These are phyloP conservation scores for Eupelmus urozonus DNA, from an alignment of 2,888 invertebrate species.

Conservation along the genomic window DNA sequence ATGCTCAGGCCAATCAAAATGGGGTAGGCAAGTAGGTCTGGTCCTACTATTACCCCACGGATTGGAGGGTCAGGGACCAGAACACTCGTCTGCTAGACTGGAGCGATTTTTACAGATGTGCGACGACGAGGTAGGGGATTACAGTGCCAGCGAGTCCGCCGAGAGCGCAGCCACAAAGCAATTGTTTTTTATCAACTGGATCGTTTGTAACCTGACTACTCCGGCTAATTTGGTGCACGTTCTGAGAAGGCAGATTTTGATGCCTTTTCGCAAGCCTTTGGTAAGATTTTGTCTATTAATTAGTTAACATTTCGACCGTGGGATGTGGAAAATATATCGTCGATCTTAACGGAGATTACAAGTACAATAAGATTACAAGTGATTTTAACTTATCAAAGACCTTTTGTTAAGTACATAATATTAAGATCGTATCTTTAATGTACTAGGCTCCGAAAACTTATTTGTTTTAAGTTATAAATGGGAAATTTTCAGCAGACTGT, in stretches of 20 bases:
- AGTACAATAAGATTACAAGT: too few species aligned
- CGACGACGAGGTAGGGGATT: constrained; percentile 84
- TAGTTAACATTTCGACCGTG: too few species aligned
- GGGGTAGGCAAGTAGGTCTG: constrained; percentile 88
- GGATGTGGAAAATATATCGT: too few species aligned
- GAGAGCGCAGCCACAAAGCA: constrained; percentile 82
- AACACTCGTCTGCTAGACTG: constrained; percentile 83
- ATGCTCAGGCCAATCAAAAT: constrained; percentile 87
- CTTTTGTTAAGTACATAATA: too few species aligned
- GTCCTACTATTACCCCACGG: constrained; percentile 91
- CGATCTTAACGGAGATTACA: too few species aligned
- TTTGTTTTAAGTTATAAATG: too few species aligned
- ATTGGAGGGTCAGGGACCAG: constrained; percentile 87
- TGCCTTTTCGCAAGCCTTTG: constrained; percentile 89
- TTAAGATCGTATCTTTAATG: too few species aligned
- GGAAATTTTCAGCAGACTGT: too few species aligned
- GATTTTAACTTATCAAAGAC: too few species aligned
- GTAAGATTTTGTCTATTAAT: constrained; percentile 73
- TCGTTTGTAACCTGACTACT: constrained; percentile 84
- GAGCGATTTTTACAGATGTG: constrained; percentile 85
- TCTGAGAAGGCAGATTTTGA: constrained; percentile 85
- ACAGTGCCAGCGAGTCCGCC: constrained; percentile 78
- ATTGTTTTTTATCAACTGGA: constrained; percentile 85
- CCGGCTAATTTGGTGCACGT: constrained; percentile 90
- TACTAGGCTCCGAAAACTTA: too few species aligned